Evolutionary conservation across 2,888 invertebrate genomes (phyloP), one percentile per base, ranked within the genome.

Genomic region (Ichneumoninae sp.): DNA sequence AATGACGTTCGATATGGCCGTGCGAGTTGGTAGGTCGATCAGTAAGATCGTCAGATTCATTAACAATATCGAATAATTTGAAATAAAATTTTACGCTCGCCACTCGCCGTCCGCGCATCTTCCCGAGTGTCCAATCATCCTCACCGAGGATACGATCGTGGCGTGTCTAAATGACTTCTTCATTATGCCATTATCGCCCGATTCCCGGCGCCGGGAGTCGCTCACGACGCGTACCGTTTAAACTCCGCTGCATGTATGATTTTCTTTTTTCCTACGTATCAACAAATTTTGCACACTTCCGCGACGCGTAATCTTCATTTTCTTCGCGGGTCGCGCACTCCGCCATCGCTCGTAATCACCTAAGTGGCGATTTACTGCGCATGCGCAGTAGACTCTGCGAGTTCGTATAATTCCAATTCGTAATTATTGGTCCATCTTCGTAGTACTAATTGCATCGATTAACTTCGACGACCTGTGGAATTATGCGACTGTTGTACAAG

Each of bases 381-480:
- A 63, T 36, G 16, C 63, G 36, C 63, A 10, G 63, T 16, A 33
- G 36, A 26, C 63, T 33, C 60, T 26, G 26, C 30, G 16, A 16
- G 63, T 33, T 63, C 16, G 26, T n/a, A 26, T 63, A 63, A n/a
- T n/a, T n/a, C n/a, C n/a, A n/a, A n/a, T n/a, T n/a, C n/a, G n/a
- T n/a, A n/a, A 63, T 33, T 26, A 13, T 63, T 63, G 26, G 10
- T 63, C 26, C 26, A 63, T 63, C 63, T 26, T 33, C 16, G 13
- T 10, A 30, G 22, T 63, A 16, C 26, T 63, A 63, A 63, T 63
- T 63, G 63, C 26, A 63, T 36, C 16, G 63, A 63, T 63, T 63
- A 36, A 63, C 36, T 63, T 36, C n/a, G 19, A 54, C 13, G 22
- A 22, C 6, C 54, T 10, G 22, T 47, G 44, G 16, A 47, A 47